Base-by-base conservation (phyloP, 1,140 invertebrate species). In the Brachionus paranguensis region DNA sequence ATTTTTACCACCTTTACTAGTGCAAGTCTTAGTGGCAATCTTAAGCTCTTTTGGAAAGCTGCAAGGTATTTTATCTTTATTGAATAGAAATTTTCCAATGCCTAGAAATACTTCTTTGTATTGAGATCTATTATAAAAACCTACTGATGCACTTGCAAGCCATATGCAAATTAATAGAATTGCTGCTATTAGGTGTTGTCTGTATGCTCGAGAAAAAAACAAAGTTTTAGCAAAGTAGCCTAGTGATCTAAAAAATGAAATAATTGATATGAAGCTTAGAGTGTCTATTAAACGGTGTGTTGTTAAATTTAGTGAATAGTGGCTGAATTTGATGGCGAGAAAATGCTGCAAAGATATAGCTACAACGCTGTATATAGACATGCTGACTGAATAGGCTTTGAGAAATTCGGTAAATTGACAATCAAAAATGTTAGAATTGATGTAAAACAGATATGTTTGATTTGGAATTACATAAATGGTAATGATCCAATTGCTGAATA, bases 361-460 rank as follows among this genome's bases (percentile, higher is more conserved):
- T 20, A 81, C 78, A 43, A 81, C 17, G 6, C 78, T 81, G 33
- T 81, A 81, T 41, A 81, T 64, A 10, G 78, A 81, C 33, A 64
- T 29, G 29, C 53, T 81, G n/a, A 81, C 7, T 17, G 53, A 60
- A 45, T 64, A 81, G 0, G 78, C 78, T 41, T 81, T 81, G 27
- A 81, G 64, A 81, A 81, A 81, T 47, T 81, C 78, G 17, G 29
- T 64, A 24, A 68, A 43, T 27, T 64, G 8, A 37, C 78, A 81
- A 68, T 81, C 33, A 12, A 64, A 5, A 14, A 81, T 29, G 20
- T 60, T 68, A 1, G 33, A 45, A 20, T 68, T 68, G 1, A 29
- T 37, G 14, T 41, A 43, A 24, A 81, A 81, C 10, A 81, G n/a
- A 29, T 37, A 81, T 17, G 27, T 45, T 47, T 81, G 78, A 64